Conservation (phyloP, 2,113 vertebrate genomes). For the Sphaerodactylus townsendi region DNA sequence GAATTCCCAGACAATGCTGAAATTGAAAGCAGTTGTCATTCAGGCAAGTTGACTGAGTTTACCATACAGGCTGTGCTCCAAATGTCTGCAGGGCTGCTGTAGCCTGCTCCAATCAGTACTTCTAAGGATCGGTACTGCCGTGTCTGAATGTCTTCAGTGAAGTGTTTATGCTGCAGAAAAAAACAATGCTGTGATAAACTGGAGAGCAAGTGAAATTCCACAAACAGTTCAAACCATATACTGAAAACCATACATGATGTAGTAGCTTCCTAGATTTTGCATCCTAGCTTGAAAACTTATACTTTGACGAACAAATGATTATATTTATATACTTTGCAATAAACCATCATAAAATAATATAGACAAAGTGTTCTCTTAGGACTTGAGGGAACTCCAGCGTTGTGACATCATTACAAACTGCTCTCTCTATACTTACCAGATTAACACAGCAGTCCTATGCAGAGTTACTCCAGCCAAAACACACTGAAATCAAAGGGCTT, state of each 20-base stretch:
- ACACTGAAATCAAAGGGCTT: background rate
- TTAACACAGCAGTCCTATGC: background rate
- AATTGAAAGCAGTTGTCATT: fast-evolving
- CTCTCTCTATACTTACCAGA: background rate
- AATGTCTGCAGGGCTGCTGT: conserved; percentile 94
- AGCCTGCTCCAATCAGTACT: conserved; percentile 92
- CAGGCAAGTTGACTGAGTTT: conserved; percentile 35
- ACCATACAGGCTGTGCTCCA: conserved; percentile 99
- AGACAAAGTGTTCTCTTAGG: background rate
- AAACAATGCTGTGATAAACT: background rate
- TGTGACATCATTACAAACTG: fast-evolving
- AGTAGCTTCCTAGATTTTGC: background rate
- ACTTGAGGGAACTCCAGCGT: background rate
- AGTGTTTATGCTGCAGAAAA: conserved; percentile 88
- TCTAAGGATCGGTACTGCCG: conserved; percentile 94
- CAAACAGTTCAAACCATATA: background rate
- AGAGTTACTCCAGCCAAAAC: background rate
- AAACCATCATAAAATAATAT: background rate
- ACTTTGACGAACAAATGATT: background rate
- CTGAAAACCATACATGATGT: background rate
- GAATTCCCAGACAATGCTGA: fast-evolving
- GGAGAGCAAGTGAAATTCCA: conserved; percentile 11
- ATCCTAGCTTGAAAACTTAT: background rate
- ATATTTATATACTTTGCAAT: background rate
- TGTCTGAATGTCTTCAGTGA: conserved; percentile 97